Conservation (phyloP, 2,113 vertebrate species). For the Gymnobelideus leadbeateri region DNA sequence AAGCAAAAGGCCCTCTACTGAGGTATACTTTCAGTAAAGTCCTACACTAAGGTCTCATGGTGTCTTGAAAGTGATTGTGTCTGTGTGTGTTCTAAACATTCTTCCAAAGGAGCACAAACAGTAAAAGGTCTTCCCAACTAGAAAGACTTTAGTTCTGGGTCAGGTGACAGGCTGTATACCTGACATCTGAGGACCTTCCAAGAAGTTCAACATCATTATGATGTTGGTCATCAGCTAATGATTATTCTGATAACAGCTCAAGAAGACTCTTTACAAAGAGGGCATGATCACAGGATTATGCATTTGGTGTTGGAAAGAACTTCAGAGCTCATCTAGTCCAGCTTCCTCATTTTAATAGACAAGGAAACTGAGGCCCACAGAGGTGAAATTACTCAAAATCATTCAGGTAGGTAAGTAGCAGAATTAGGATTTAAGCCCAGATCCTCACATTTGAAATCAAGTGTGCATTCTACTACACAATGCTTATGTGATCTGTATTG, state of each 20-base stretch:
- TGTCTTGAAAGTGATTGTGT: neutral
- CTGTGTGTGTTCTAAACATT: constrained; percentile 41
- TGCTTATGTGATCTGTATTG: neutral
- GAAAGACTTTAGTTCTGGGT: neutral
- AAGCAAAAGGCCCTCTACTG: neutral
- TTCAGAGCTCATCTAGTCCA: neutral
- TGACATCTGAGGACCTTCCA: neutral
- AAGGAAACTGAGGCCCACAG: neutral
- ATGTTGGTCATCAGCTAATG: neutral
- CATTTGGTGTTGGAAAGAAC: neutral
- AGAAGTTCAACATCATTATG: neutral
- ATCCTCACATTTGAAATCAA: neutral
- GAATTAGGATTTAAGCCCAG: neutral
- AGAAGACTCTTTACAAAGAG: neutral
- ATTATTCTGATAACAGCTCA: neutral
- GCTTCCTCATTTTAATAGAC: neutral
- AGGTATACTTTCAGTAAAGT: neutral
- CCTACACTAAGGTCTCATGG: constrained; percentile 28
- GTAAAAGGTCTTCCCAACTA: neutral
- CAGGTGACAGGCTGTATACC: neutral
- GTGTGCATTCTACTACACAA: neutral
- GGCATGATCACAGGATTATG: neutral
- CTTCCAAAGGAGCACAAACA: neutral
- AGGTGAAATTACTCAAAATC: neutral
- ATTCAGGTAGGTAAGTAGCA: neutral